Conservation (phyloP, 2,797 vertebrate genomes). For the Dicrostonyx torquatus region DNA sequence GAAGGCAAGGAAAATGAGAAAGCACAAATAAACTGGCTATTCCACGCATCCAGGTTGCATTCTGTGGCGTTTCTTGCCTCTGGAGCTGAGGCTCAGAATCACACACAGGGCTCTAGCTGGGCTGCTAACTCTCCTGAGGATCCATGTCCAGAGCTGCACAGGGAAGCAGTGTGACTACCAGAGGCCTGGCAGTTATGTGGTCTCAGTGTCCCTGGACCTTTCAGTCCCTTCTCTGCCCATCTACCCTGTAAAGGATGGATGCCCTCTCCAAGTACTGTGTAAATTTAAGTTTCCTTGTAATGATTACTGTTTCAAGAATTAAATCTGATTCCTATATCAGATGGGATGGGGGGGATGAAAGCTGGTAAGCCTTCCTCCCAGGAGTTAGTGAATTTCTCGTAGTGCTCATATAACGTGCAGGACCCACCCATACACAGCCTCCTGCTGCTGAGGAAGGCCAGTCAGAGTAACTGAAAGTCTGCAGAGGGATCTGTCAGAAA, state of each 20-base stretch:
- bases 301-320: conserved; percentile 62
- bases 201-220: conserved; percentile 37
- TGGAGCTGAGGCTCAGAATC: conserved; percentile 26
- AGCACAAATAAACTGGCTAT: conserved; percentile 74
- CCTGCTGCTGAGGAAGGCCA: conserved; percentile 71
- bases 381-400: conserved; percentile 60
- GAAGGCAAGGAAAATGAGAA: conserved; percentile 76
- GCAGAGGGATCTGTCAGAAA: conserved; percentile 38
- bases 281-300: conserved; percentile 55
- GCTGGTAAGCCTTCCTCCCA: conserved; percentile 58
- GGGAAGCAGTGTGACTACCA: not conserved
- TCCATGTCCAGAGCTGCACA: not conserved
- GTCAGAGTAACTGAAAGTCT: conserved; percentile 65
- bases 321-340: conserved; percentile 61
- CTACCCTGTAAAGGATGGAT: not conserved
- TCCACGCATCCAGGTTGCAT: not conserved
- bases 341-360: not conserved
- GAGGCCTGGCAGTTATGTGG: not conserved
- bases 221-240: not conserved
- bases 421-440: conserved; percentile 72
- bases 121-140: not conserved
- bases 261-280: conserved; percentile 19
- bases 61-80: conserved; percentile 39
- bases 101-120: not conserved
- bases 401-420: conserved; percentile 69